Percentiles rank a stretch among this genome's conserved stretches.
These are phyloP conservation scores for Laspeyria flexula DNA, from an alignment of 2,888 invertebrate genomes.

Conservation along the genomic window DNA sequence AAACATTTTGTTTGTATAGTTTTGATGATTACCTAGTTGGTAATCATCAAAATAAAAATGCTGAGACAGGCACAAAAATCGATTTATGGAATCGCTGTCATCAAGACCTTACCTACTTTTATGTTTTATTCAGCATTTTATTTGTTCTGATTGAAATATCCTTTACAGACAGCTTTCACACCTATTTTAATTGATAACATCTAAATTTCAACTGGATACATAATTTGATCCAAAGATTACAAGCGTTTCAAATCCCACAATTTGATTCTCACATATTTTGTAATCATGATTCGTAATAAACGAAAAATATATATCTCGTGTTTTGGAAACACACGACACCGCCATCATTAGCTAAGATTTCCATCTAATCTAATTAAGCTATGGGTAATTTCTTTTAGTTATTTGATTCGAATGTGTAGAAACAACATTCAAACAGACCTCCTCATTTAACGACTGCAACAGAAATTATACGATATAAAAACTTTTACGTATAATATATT, in stretches of 20 bases:
- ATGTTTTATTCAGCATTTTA: too few species aligned
- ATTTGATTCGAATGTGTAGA: constrained; percentile 16
- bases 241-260: neutral
- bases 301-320: neutral
- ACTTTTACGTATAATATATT: constrained; percentile 18
- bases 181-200: neutral
- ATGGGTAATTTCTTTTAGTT: constrained; percentile 23
- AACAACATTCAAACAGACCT: constrained; percentile 7
- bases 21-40: too few species aligned
- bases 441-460: constrained; percentile 2
- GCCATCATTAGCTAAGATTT: constrained; percentile 16
- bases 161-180: neutral
- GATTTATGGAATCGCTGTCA: too few species aligned
- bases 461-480: constrained; percentile 2
- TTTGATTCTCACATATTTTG: neutral
- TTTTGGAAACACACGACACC: constrained; percentile 1
- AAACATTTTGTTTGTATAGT: too few species aligned
- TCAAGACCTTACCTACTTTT: too few species aligned
- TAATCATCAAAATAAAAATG: too few species aligned
- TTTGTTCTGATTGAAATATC: too few species aligned
- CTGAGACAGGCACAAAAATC: too few species aligned
- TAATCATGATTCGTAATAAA: neutral
- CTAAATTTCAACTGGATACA: neutral
- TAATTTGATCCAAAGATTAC: neutral
- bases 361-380: constrained; percentile 21